A percentile compares a stretch with the other conserved stretches of the same genome.
Evolutionary conservation across 2,797 vertebrate genomes (phyloP).

Genomic region (Kryptopterus vitreolus): DNA sequence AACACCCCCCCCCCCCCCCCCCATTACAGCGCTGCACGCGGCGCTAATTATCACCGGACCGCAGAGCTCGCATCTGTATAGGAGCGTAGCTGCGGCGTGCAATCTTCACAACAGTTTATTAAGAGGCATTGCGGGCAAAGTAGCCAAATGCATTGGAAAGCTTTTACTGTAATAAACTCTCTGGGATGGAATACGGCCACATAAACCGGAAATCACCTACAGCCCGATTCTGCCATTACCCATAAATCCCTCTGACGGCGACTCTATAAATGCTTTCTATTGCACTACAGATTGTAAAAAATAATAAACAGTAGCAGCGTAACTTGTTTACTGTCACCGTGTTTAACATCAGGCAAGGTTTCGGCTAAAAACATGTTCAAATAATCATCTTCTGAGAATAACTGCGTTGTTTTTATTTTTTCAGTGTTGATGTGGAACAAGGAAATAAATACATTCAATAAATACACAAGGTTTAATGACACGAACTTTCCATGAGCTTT

Average conservation of each 20-base stretch:
- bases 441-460: not conserved
- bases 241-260: not conserved
- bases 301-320: not conserved
- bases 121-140: not conserved
- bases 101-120: conserved; percentile 19
- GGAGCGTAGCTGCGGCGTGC: not conserved
- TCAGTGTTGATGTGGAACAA: not conserved
- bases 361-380: too few relatives aligned
- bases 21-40: not conserved
- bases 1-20: not conserved
- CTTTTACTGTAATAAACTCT: conserved; percentile 11
- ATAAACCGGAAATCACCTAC: not conserved
- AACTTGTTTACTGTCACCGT: not conserved
- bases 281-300: not conserved
- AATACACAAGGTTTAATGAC: too few relatives aligned
- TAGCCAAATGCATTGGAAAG: conserved; percentile 6
- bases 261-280: not conserved
- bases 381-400: not conserved
- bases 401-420: not conserved
- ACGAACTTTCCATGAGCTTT: too few relatives aligned
- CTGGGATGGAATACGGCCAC: not conserved
- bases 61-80: conserved; percentile 5
- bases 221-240: not conserved
- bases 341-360: too few relatives aligned
- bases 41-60: conserved; percentile 22